Evolutionary conservation across 1,140 invertebrate species (phyloP).

Genomic region (Armadillidium nasatum): DNA sequence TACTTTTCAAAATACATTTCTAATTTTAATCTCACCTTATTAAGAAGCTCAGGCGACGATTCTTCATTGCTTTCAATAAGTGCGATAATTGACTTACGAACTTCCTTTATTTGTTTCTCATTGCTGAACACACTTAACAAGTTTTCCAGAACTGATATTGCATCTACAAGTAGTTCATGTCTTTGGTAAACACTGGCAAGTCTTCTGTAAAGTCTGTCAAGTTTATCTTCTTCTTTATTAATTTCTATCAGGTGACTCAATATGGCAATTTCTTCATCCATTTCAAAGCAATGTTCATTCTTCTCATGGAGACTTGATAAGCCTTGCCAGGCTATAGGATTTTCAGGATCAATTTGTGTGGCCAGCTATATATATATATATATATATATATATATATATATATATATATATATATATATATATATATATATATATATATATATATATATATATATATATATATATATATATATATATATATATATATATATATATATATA

Average conservation of each 20-base stretch:
- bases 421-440: too few relatives aligned
- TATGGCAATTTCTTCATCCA: not conserved
- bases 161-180: not conserved
- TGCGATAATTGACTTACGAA: not conserved
- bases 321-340: constrained; percentile 17
- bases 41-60: not conserved
- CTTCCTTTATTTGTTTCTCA: not conserved
- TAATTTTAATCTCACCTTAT: not conserved
- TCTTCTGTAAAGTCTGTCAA: not conserved
- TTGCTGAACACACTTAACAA: not conserved
- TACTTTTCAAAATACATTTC: too few relatives aligned
- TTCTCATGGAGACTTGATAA: not conserved
- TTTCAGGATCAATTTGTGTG: constrained; percentile 2
- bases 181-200: not conserved
- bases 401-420: too few relatives aligned
- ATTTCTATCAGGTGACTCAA: not conserved
- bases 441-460: too few relatives aligned
- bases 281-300: not conserved
- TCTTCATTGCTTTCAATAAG: not conserved
- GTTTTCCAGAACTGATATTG: not conserved
- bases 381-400: too few relatives aligned
- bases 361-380: constrained; percentile 5
- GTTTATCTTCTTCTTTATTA: not conserved
- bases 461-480: too few relatives aligned
- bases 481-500: too few relatives aligned